phyloP scores from a whole-genome alignment of 2,113 vertebrate species.

The Mionectes macconnelli region DNA sequence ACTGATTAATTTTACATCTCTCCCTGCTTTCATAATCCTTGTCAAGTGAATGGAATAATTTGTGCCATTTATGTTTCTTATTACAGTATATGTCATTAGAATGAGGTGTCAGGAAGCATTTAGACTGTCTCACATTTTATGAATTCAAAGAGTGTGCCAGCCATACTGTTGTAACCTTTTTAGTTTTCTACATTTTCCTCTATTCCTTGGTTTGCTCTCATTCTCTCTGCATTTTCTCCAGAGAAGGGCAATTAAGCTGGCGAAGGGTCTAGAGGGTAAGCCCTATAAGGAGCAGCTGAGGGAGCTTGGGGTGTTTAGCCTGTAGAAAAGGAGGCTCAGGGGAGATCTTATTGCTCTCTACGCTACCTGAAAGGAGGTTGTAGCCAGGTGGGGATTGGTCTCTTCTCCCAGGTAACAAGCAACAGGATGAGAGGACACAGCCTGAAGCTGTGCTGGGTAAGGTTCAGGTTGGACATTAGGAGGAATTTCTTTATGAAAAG shows the following conservation, averaged over 20 bases:
- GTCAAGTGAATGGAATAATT: conserved; percentile 39
- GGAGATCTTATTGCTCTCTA: background rate
- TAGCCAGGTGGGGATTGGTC: background rate
- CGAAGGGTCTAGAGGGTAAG: background rate
- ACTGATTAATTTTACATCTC: conserved; percentile 21
- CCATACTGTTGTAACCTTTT: conserved; percentile 7
- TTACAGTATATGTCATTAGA: conserved; percentile 44
- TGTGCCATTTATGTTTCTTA: conserved; percentile 21
- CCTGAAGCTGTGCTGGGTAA: background rate
- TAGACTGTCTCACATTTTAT: background rate
- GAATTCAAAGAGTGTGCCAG: conserved; percentile 1
- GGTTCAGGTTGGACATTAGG: background rate
- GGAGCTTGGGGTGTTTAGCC: background rate
- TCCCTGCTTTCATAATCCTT: conserved; percentile 39
- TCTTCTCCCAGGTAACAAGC: background rate
- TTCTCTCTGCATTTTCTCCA: background rate
- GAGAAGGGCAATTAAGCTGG: background rate
- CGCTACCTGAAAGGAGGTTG: background rate
- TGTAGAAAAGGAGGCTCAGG: background rate
- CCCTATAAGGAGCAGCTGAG: background rate
- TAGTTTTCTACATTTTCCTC: conserved; percentile 18
- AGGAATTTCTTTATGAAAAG: background rate
- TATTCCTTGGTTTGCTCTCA: background rate
- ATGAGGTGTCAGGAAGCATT: conserved; percentile 32
- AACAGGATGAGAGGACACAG: background rate